phyloP scores from a whole-genome alignment of 2,888 invertebrate species.

The Cataglyphis rosenhaueri region DNA sequence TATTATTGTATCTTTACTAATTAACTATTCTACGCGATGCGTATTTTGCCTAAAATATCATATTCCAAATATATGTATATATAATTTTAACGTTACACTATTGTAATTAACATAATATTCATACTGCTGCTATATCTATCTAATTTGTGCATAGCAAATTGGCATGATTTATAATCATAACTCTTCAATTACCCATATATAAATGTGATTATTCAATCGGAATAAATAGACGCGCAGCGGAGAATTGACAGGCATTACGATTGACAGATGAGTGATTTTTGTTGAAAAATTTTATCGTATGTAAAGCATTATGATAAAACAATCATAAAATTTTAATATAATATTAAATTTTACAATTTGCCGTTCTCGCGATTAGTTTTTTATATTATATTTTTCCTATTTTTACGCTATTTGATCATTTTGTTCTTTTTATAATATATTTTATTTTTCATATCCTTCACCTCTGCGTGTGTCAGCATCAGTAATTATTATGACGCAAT shows the following conservation, averaged over 20 bases:
- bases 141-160: slow-evolving; percentile 28
- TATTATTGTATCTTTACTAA: neutral
- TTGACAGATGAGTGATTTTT: neutral
- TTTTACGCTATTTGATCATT: neutral
- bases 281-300: neutral
- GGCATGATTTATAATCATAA: slow-evolving; percentile 17
- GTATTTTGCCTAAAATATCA: neutral
- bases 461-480: too few relatives aligned
- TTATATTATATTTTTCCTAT: neutral
- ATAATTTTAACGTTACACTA: slow-evolving; percentile 26
- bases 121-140: neutral
- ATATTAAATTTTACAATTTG: neutral
- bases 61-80: neutral
- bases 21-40: neutral
- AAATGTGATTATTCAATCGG: slow-evolving; percentile 29
- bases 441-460: neutral
- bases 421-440: neutral
- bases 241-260: neutral
- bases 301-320: neutral
- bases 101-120: slow-evolving; percentile 20
- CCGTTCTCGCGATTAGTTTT: neutral
- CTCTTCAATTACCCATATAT: slow-evolving; percentile 19
- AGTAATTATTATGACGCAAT: neutral
- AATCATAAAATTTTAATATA: neutral
- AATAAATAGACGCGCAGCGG: neutral